Base-by-base conservation (phyloP, 2,797 vertebrate species). In the Phalanger gymnotis region DNA sequence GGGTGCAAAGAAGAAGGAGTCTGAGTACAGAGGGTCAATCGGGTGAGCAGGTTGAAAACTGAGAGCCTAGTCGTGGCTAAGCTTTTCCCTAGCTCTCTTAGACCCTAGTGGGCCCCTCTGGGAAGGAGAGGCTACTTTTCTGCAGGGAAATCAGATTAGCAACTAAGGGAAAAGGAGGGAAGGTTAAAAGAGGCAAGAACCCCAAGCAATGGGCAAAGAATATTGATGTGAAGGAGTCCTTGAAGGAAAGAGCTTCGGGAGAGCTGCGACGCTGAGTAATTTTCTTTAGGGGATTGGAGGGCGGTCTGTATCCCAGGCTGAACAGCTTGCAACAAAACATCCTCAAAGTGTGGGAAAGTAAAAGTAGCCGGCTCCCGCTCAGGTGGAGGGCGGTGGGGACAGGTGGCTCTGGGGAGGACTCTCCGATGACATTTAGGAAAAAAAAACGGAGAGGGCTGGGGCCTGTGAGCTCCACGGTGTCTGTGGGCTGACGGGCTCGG, bases 251-350 rank as follows among this genome's bases (percentile, higher is more conserved):
- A 13, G n/a, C 6, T 81, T 81, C 66, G 10, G 66, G 73, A 87
- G 40, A 87, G 40, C 40, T 47, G 40, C 40, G 73, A 27, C 7
- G 40, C 3, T 47, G 40, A 47, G 22, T 51, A 27, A 51, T 27
- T 66, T 94, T 95, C 92, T 54, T 87, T 47, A 87, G 40, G 22
- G 73, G 40, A 10, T 27, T 87, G 73, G 40, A 87, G 94, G 51
- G 87, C 47, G 81, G 13, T 81, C 11, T 1, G 31, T 53, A 57
- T 22, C 47, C 22, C 22, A 92, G 27, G 47, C 40, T 87, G 40
- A 47, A 22, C 40, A 27, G 73, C 40, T 27, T 25, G 22, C 40
- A 25, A 11, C 22, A 51, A 87, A 27, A 87, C 40, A 47, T 51
- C 2, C 73, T 40, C 2, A 47, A 87, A 53, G 52, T 2, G 31